Conservation (phyloP, 2,113 vertebrate genomes). For the Epinephelus moara region DNA sequence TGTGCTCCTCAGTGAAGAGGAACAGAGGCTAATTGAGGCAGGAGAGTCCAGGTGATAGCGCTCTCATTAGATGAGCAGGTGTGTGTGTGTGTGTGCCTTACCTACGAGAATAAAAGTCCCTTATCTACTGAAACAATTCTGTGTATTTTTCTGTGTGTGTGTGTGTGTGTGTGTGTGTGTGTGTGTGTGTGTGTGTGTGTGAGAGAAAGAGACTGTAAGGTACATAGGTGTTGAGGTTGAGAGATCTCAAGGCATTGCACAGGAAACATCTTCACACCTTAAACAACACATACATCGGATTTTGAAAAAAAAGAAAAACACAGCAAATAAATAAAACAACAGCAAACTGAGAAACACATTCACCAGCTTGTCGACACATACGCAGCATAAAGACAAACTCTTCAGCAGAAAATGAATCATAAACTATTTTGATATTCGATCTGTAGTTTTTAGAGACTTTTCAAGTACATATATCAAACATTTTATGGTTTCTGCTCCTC, state of each 20-base stretch:
- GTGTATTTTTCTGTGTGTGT: slow-evolving; percentile 3
- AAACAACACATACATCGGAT: background rate
- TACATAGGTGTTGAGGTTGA: background rate
- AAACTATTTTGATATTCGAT: background rate
- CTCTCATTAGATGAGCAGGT: slow-evolving; percentile 75
- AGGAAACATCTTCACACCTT: slow-evolving; percentile 17
- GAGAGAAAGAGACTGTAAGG: background rate
- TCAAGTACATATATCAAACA: background rate
- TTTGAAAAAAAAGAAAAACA: too few species aligned
- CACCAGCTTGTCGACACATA: background rate
- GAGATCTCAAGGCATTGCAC: background rate
- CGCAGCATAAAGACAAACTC: background rate
- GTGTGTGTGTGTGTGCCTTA: slow-evolving; percentile 51
- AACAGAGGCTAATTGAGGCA: slow-evolving; percentile 76
- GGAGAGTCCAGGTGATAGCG: slow-evolving; percentile 70
- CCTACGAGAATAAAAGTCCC: slow-evolving; percentile 52
- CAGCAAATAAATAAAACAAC: background rate
- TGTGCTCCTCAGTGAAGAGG: slow-evolving; percentile 44
- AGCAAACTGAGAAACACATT: background rate
- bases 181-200: slow-evolving; percentile 18
- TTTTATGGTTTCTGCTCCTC: background rate
- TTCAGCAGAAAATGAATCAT: too few species aligned
- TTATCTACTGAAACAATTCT: slow-evolving; percentile 58
- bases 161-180: slow-evolving; percentile 10
- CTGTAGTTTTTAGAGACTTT: background rate